phyloP scores from a whole-genome alignment of 1,140 invertebrate genomes.

The Drosophila willistoni region DNA sequence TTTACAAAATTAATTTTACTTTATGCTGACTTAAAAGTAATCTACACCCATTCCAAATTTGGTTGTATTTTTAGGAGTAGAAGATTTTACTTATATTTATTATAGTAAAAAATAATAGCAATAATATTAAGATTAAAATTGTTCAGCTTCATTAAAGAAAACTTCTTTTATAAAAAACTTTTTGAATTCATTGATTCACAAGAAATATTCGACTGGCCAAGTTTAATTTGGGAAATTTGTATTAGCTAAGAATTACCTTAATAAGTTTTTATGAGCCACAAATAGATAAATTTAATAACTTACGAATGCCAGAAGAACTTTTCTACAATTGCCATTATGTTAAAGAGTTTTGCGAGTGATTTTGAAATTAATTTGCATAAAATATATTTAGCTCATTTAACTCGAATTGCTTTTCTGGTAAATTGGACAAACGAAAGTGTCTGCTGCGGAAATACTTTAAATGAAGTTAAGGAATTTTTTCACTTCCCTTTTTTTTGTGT shows the following conservation, averaged over 20 bases:
- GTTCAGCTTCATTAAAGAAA: no score
- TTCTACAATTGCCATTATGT: not conserved
- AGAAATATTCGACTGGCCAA: not conserved
- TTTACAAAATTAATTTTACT: no score
- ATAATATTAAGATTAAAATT: no score
- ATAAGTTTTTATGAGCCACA: not conserved
- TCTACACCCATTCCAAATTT: no score
- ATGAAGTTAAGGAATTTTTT: slow-evolving; percentile 10
- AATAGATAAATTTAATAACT: not conserved
- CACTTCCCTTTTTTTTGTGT: slow-evolving; percentile 26
- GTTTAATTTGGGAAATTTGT: not conserved
- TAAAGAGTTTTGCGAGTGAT: not conserved
- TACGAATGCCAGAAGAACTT: not conserved
- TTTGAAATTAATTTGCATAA: not conserved
- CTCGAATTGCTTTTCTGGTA: not conserved
- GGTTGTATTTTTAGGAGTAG: no score
- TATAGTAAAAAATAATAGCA: no score
- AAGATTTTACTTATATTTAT: no score
- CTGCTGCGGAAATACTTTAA: not conserved
- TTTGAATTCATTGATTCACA: not conserved
- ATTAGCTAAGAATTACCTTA: not conserved
- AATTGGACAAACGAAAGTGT: slow-evolving; percentile 10
- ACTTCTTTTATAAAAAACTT: no score
- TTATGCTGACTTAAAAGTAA: no score
- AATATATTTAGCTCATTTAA: slow-evolving; percentile 6